Conservation (phyloP, 1,140 invertebrate species). For the Oryzaephilus surinamensis region DNA sequence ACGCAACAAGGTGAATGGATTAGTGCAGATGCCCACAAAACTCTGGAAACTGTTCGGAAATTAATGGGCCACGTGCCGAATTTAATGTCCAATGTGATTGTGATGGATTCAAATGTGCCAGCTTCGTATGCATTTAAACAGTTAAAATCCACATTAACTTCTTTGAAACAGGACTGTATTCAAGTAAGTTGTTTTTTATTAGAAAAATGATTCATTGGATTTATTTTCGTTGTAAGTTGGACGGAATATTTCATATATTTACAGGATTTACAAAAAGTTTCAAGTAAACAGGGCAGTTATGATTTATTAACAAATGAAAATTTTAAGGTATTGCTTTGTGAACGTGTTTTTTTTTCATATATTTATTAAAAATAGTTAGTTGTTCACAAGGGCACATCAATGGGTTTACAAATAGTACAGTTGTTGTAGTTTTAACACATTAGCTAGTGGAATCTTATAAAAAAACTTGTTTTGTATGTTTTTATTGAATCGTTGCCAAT, state of each 20-base stretch:
- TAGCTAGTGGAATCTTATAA: no score
- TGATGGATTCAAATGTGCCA: constrained; percentile 51
- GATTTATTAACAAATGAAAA: constrained; percentile 6
- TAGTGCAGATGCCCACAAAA: constrained; percentile 44
- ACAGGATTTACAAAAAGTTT: no score
- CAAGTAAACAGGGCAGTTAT: constrained; percentile 8
- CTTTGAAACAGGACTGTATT: constrained; percentile 28
- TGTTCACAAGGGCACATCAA: no score
- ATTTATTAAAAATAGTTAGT: no score
- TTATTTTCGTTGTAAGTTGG: no score
- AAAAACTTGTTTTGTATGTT: constrained; percentile 3
- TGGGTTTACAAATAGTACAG: constrained; percentile 2
- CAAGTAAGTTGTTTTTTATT: constrained; percentile 26
- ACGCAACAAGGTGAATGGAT: constrained; percentile 46
- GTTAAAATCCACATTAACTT: constrained; percentile 24
- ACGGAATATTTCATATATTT: no score
- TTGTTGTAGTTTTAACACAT: background rate
- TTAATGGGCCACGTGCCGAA: constrained; percentile 30
- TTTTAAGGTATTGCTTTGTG: constrained; percentile 9
- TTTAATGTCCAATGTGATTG: constrained; percentile 36
- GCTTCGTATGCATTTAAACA: constrained; percentile 39
- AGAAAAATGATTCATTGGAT: no score
- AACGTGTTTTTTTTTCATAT: background rate
- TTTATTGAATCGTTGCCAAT: background rate
- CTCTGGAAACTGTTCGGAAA: constrained; percentile 41